phyloP scores from a whole-genome alignment of 2,797 vertebrate genomes.

The Hafferia zeledoni region DNA sequence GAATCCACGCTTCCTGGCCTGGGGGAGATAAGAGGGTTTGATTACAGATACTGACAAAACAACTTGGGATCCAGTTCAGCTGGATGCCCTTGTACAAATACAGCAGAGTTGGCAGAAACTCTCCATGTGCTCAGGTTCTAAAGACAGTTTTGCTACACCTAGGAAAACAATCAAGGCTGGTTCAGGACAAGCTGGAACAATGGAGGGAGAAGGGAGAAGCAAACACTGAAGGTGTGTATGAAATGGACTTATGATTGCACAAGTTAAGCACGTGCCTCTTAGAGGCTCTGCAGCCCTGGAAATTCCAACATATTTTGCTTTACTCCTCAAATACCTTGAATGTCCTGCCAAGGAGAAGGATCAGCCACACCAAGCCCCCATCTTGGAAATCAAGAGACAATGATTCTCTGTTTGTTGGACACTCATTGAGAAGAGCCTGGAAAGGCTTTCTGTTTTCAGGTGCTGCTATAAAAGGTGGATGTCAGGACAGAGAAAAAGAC shows the following conservation, averaged over 20 bases:
- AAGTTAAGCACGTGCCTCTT: not conserved
- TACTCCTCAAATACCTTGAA: not conserved
- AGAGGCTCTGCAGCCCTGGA: not conserved
- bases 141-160: not conserved
- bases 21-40: not conserved
- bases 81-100: not conserved
- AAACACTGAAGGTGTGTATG: not conserved
- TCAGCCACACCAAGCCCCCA: not conserved
- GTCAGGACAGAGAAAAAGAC: not conserved
- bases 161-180: not conserved
- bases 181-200: not conserved
- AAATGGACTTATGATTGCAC: not conserved
- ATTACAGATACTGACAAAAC: not conserved
- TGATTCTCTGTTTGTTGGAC: not conserved
- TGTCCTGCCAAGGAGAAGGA: not conserved
- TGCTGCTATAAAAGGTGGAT: not conserved
- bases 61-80: not conserved
- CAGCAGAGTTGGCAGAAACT: not conserved
- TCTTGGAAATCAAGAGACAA: not conserved
- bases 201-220: not conserved
- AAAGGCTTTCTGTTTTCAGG: not conserved
- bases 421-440: not conserved
- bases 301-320: not conserved
- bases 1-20: constrained; percentile 95
- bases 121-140: not conserved